Conservation (phyloP, 2,113 vertebrate species). For the Sinosuthora webbiana region DNA sequence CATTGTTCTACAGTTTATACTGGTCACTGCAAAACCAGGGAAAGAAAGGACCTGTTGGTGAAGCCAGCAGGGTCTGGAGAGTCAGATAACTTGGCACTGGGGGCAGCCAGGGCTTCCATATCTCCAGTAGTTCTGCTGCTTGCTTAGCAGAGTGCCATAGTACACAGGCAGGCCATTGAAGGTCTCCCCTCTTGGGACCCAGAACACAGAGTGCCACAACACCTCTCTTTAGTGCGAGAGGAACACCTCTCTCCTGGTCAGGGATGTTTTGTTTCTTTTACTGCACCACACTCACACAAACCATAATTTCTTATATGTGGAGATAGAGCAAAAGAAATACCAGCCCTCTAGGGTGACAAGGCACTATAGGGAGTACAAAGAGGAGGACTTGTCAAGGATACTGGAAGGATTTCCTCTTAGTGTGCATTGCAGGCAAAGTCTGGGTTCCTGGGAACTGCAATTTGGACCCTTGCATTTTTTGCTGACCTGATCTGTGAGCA, state of each 20-base stretch:
- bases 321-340: background rate
- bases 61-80: background rate
- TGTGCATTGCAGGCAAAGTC: background rate
- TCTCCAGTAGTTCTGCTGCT: background rate
- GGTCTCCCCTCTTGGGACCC: background rate
- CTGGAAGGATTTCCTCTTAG: background rate
- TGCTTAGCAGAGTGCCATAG: background rate
- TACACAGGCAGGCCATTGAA: background rate
- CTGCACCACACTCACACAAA: background rate
- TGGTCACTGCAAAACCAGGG: fast-evolving
- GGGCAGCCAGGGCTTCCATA: background rate
- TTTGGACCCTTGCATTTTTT: background rate
- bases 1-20: background rate
- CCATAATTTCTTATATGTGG: background rate
- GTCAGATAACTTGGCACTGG: background rate
- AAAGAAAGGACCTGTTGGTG: background rate
- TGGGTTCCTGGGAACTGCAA: background rate
- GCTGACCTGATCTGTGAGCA: background rate
- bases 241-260: background rate
- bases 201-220: background rate
- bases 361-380: background rate
- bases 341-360: background rate
- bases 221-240: background rate
- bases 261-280: background rate
- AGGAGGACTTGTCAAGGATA: background rate